A percentile compares a stretch with the other conserved stretches of the same genome.
Conservation (phyloP, 2,113 vertebrate genomes). For the Dicerorhinus sumatrensis region DNA sequence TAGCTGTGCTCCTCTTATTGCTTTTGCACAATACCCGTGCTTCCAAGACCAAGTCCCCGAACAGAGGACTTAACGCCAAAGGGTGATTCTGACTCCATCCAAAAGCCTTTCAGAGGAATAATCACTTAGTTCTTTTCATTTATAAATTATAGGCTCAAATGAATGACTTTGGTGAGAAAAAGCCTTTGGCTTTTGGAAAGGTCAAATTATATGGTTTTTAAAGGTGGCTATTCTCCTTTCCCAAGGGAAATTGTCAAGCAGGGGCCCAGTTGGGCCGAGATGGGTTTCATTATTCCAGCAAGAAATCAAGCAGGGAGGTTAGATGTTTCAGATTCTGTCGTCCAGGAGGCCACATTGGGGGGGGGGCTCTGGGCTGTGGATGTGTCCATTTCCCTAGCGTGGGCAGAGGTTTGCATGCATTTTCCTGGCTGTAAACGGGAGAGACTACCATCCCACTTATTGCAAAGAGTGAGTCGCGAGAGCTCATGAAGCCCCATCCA, state of each 20-base stretch:
- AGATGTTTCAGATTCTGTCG: not conserved
- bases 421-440: not conserved
- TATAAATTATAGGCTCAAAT: not conserved
- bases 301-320: not conserved
- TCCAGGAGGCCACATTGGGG: not conserved
- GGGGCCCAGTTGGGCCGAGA: not conserved
- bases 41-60: not conserved
- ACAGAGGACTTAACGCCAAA: not conserved
- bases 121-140: not conserved
- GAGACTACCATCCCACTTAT: not conserved
- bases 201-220: not conserved
- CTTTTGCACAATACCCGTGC: not conserved
- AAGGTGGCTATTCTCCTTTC: not conserved
- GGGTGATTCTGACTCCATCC: not conserved
- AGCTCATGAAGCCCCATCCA: not conserved
- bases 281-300: slow-evolving; percentile 13
- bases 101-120: not conserved
- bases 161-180: slow-evolving; percentile 15
- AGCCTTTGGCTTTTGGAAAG: slow-evolving; percentile 16
- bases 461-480: not conserved
- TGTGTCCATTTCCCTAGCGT: not conserved
- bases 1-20: not conserved
- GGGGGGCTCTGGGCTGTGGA: not conserved
- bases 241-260: not conserved
- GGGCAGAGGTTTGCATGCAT: not conserved